Evolutionary conservation across 2,113 vertebrate species (phyloP).

Genomic region (Dermatemys mawii): DNA sequence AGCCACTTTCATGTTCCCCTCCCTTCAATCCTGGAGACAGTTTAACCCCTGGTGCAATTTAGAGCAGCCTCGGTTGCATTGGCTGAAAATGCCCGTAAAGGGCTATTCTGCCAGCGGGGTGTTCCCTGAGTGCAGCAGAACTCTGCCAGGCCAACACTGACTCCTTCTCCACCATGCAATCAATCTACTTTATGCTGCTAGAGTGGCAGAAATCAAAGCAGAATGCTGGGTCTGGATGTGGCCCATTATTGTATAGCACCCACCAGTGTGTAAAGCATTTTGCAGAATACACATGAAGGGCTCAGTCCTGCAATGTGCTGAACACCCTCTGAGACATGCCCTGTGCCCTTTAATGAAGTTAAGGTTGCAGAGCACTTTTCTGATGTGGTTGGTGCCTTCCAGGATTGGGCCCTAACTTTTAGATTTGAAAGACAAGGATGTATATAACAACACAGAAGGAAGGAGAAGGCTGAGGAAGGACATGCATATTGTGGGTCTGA

Average conservation of each 20-base stretch:
- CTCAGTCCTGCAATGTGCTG: not conserved
- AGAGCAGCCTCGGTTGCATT: not conserved
- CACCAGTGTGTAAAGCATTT: not conserved
- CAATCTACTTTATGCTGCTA: not conserved
- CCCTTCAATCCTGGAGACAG: not conserved
- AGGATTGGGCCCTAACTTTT: not conserved
- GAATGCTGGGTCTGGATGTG: not conserved
- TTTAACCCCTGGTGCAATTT: not conserved
- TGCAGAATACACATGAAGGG: not conserved
- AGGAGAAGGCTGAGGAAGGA: accelerated
- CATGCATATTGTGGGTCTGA: not conserved
- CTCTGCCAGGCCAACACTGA: not conserved
- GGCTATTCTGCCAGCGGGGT: not conserved
- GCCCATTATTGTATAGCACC: not conserved
- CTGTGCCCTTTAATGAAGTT: not conserved
- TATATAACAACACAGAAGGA: not conserved
- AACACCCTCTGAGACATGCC: not conserved
- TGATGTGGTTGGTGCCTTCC: not conserved
- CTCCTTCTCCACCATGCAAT: not conserved
- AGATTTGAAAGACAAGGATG: not conserved
- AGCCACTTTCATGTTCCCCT: not conserved
- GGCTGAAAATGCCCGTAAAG: not conserved
- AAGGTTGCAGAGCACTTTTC: accelerated
- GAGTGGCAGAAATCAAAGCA: not conserved
- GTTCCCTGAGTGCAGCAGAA: not conserved